Base-by-base conservation (phyloP, 2,113 vertebrate genomes). In the Procavia capensis region DNA sequence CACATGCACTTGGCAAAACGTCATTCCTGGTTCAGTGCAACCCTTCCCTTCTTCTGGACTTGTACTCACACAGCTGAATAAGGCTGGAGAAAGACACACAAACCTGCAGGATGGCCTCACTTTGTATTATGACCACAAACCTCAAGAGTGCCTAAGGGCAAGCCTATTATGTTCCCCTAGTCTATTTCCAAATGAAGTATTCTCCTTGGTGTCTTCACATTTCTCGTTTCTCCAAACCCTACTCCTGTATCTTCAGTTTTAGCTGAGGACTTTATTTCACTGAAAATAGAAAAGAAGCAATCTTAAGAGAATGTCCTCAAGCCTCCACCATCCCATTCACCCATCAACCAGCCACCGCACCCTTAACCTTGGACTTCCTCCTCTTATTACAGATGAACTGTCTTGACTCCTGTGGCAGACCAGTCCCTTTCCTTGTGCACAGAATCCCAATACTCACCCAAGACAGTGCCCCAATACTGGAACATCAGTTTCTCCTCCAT, bases 391-490 rank as follows among this genome's bases (percentile, higher is more conserved):
- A 17, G 70, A 75, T 45, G 50, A 41, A 9, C 25, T 47, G 4
- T 4, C 45, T 36, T 36, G 29, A 20, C n/a, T 24, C n/a, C 6
- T 47, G 0, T 24, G 22, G n/a, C 11, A n/a, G 1, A 10, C 4
- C 9, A 78, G 24, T 17, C 45, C 39, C 47, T 59, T 76, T 24
- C 3, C 34, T 10, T 39, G 10, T 47, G 43, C 36, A 47, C 3
- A 31, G 11, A 41, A 50, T 29, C 75, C 27, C 59, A 24, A 24
- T 6, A 36, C 13, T 57, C 57, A 11, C 1, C 43, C 79, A 45
- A 84, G 29, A 41, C 4, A 9, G 31, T 2, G 14, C 24, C 31
- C 43, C 31, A 64, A 6, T n/a, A 10, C 2, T 3, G 13, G 5
- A 22, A 5, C 24, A 45, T 8, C 20, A 39, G 16, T 25, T 45